Percentiles rank a stretch among this genome's conserved stretches.
These are phyloP conservation scores for Prinia subflava DNA, from an alignment of 2,113 vertebrate species.

Conservation along the genomic window DNA sequence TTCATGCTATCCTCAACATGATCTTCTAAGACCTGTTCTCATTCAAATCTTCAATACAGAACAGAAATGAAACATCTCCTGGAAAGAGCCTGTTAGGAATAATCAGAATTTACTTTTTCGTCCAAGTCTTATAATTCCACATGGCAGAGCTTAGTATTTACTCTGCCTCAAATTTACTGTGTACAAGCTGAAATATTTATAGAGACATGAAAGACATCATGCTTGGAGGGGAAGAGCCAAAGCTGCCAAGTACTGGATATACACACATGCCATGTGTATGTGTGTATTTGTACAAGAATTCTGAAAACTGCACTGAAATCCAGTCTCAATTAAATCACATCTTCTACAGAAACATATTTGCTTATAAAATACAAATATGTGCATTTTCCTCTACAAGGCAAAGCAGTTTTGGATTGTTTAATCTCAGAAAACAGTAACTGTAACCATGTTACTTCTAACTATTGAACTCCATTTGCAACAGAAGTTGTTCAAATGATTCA, in stretches of 20 bases:
- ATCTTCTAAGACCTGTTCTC: not conserved
- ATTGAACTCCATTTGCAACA: not conserved
- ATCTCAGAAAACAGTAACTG: not conserved
- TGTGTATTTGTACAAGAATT: not conserved
- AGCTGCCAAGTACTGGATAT: not conserved
- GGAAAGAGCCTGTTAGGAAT: not conserved
- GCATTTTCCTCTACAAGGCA: not conserved
- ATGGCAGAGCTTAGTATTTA: not conserved
- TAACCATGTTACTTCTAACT: not conserved
- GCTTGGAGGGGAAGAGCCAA: not conserved
- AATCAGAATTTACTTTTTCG: not conserved
- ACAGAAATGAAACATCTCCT: not conserved
- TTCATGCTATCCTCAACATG: not conserved
- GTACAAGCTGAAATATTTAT: not conserved
- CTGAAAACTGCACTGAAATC: not conserved
- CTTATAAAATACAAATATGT: not conserved
- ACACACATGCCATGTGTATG: accelerated
- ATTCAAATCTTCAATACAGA: not conserved
- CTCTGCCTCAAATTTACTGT: not conserved
- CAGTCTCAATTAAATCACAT: not conserved
- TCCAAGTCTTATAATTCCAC: not conserved
- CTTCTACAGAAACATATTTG: not conserved
- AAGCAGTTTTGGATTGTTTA: not conserved
- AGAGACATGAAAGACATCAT: not conserved
- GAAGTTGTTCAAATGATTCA: not conserved